Base-by-base conservation (phyloP, 2,113 vertebrate species). In the Pseudolaguvia tuberculata region DNA sequence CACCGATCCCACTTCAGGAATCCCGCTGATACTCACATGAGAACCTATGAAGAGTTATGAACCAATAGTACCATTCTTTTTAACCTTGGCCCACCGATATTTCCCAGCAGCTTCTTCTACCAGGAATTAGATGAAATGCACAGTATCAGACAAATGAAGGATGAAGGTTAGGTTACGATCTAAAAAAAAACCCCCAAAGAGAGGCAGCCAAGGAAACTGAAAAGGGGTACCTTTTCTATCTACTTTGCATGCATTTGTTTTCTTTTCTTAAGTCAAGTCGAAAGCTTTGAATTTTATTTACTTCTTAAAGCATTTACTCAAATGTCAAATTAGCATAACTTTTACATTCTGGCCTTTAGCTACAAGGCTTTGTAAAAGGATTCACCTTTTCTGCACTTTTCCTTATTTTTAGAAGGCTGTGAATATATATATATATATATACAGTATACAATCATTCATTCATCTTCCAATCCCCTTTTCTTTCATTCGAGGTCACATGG, bases 201-300 rank as follows among this genome's bases (percentile, higher is more conserved):
- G 6, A 35, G 31, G 2, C 10, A 47, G 8, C 39, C 27, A 45
- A 31, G 70, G 10, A 42, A 42, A 51, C 31, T 17, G 25, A 14
- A 14, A 11, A 51, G n/a, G 6, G 68, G 42, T 21, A 52, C 20
- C 52, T 53, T 63, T 35, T 27, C 10, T 20, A 47, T 4, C 20
- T 29, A 39, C 27, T 73, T 65, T 65, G 50, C 58, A 62, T 53
- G 59, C 39, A 15, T 74, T 73, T 73, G 48, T 63, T 53, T 63
- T 42, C 39, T 73, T 53, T 73, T 53, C 42, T 48, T n/a, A 52
- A 63, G 47, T 52, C 35, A 48, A 73, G n/a, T 5, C 12, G 18
- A 61, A 45, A 31, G 57, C 47, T 76, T 70, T 59, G n/a, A 53
- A 81, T 82, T 80, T 78, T 35, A 73, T 79, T 78, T 75, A 61